A percentile compares a stretch with the other conserved stretches of the same genome.
Evolutionary conservation across 2,113 vertebrate species (phyloP).

Genomic region (Syrmaticus mikado): DNA sequence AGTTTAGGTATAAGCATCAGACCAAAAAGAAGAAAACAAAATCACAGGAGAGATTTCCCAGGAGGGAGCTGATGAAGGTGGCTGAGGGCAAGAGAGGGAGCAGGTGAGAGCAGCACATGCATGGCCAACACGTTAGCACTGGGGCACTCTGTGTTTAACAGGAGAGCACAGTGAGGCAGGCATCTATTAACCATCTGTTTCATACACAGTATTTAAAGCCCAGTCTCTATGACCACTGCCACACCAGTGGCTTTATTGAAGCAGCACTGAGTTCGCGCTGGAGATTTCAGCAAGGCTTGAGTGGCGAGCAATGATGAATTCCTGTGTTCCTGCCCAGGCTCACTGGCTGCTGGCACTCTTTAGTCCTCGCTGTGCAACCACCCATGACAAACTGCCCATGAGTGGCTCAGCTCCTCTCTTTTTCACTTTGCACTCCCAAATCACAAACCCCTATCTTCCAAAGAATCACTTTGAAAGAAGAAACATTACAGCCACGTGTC

Average conservation of each 20-base stretch:
- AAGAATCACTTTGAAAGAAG: not conserved
- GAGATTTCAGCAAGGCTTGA: not conserved
- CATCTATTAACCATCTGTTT: fast-evolving
- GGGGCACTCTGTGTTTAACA: not conserved
- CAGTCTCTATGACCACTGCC: not conserved
- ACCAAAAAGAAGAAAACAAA: not conserved
- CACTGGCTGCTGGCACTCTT: not conserved
- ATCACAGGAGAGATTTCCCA: not conserved
- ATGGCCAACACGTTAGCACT: not conserved
- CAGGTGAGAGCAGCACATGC: not conserved
- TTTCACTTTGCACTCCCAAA: fast-evolving
- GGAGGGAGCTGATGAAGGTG: not conserved
- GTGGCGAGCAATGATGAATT: not conserved
- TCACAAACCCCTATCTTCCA: not conserved
- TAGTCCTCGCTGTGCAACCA: not conserved
- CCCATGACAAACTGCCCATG: not conserved
- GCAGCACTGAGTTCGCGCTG: not conserved
- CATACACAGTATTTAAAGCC: not conserved
- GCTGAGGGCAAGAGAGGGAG: not conserved
- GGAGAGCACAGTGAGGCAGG: not conserved
- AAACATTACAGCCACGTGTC: not conserved
- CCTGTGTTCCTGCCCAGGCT: not conserved
- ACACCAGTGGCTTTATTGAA: fast-evolving
- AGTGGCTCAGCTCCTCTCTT: not conserved
- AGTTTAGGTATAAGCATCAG: not conserved